phyloP scores from a whole-genome alignment of 2,888 invertebrate species.

The Parthenolecanium corni region DNA sequence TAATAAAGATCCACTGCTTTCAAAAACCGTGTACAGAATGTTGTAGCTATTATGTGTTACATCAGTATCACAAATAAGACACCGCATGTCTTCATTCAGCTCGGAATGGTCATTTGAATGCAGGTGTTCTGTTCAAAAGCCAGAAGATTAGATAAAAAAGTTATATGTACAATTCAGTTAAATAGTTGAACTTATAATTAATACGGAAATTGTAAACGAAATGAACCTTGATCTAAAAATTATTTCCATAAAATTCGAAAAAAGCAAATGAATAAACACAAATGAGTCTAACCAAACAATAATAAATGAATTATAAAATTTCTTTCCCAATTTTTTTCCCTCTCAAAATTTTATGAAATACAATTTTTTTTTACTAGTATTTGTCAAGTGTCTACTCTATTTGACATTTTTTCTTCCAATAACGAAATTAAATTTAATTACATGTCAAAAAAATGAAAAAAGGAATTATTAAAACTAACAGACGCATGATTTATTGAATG shows the following conservation, averaged over 20 bases:
- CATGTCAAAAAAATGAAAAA: too few species aligned
- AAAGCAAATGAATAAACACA: too few species aligned
- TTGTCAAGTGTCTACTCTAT: too few species aligned
- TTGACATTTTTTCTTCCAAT: too few species aligned
- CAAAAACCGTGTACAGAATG: slow-evolving; percentile 16
- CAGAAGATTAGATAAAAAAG: not conserved
- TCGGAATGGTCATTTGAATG: not conserved
- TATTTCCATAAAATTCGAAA: not conserved
- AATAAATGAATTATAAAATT: too few species aligned
- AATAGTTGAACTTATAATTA: not conserved
- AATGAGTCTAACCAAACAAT: too few species aligned
- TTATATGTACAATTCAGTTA: too few species aligned
- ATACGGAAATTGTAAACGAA: not conserved
- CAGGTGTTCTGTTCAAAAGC: not conserved
- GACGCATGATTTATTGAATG: not conserved
- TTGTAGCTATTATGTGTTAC: slow-evolving; percentile 21
- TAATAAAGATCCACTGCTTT: slow-evolving; percentile 10
- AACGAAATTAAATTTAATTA: too few species aligned
- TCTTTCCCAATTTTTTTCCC: too few species aligned
- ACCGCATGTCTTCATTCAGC: not conserved
- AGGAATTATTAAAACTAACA: not conserved
- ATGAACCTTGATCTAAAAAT: not conserved
- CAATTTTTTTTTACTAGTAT: too few species aligned
- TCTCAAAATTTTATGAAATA: too few species aligned
- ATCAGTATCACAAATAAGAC: slow-evolving; percentile 24